phyloP scores from a whole-genome alignment of 2,888 invertebrate species.

The Sinhomidia bicolor region DNA sequence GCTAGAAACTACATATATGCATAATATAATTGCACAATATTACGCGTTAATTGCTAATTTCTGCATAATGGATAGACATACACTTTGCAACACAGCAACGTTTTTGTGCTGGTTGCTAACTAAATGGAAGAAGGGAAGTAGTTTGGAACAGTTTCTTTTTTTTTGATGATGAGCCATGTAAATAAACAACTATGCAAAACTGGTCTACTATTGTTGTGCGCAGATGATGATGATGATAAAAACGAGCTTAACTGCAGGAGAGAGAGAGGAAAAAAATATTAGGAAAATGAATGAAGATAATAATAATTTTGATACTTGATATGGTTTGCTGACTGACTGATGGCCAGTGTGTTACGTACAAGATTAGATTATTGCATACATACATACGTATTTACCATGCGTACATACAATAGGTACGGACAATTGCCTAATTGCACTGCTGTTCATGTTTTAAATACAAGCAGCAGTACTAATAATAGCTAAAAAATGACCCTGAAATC shows the following conservation, averaged over 20 bases:
- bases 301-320: slow-evolving; percentile 9
- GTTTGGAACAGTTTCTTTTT: not conserved
- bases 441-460: not conserved
- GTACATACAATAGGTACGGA: not conserved
- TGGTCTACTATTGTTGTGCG: not conserved
- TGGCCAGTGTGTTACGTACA: too few relatives aligned
- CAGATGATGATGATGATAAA: too few relatives aligned
- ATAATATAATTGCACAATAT: slow-evolving; percentile 32
- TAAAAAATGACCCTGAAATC: slow-evolving; percentile 62
- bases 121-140: slow-evolving; percentile 18
- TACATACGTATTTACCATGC: not conserved
- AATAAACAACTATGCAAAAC: not conserved
- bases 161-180: not conserved
- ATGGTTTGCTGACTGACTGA: slow-evolving; percentile 21
- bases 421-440: not conserved
- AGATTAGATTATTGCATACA: not conserved
- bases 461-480: not conserved
- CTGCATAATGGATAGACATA: not conserved
- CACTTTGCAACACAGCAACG: not conserved
- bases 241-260: not conserved
- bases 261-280: slow-evolving; percentile 16
- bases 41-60: not conserved
- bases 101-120: too few relatives aligned
- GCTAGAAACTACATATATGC: not conserved
- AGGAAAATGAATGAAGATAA: slow-evolving; percentile 30